phyloP scores from a whole-genome alignment of 2,113 vertebrate genomes.

The Pelecanus crispus region DNA sequence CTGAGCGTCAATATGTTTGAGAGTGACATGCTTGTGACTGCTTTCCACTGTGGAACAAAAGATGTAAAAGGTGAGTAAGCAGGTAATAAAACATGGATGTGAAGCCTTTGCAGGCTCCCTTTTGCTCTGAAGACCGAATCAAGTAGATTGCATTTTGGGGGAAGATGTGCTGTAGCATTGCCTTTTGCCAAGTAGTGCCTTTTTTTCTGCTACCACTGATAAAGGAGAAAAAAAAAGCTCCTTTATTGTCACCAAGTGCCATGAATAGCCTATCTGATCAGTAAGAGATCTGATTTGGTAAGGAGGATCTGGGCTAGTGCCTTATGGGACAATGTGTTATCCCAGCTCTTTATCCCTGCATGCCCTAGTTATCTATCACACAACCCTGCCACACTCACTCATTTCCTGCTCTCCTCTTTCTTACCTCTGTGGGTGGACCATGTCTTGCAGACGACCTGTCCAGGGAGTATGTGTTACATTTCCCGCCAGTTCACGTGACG shows the following conservation, averaged over 20 bases:
- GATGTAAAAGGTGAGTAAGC: not conserved
- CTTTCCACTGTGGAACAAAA: not conserved
- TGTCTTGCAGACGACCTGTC: not conserved
- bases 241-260: not conserved
- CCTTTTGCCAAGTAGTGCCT: not conserved
- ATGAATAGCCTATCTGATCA: not conserved
- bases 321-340: not conserved
- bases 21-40: not conserved
- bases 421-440: not conserved
- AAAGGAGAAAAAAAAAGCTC: not conserved
- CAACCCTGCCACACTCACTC: not conserved
- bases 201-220: not conserved
- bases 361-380: not conserved
- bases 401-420: not conserved
- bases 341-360: not conserved
- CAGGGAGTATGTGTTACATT: not conserved
- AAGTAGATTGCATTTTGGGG: not conserved
- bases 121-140: not conserved
- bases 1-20: not conserved
- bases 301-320: not conserved
- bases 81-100: not conserved
- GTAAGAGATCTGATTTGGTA: not conserved
- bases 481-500: not conserved
- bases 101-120: not conserved
- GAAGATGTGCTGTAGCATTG: not conserved